Percentiles rank a stretch among this genome's conserved stretches.
Conservation (phyloP, 2,113 vertebrate species). For the Dromaius novaehollandiae region DNA sequence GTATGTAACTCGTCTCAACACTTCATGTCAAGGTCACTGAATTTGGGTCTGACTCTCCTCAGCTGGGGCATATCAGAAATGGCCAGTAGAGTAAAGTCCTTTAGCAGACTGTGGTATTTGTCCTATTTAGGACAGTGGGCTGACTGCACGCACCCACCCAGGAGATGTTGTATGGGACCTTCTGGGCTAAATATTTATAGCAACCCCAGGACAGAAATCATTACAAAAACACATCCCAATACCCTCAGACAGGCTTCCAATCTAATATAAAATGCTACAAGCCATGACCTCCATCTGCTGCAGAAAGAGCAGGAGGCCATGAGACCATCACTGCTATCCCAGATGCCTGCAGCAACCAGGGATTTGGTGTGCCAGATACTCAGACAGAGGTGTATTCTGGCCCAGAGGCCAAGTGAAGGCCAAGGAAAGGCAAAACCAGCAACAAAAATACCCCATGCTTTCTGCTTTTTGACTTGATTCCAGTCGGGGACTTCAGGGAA, state of each 20-base stretch:
- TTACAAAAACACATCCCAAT: not conserved
- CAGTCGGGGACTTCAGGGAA: not conserved
- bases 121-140: accelerated
- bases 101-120: not conserved
- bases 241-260: too few relatives aligned
- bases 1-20: not conserved
- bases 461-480: not conserved
- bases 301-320: not conserved
- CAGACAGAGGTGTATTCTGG: not conserved
- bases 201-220: not conserved
- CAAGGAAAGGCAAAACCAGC: not conserved
- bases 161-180: not conserved
- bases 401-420: not conserved
- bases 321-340: not conserved
- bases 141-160: not conserved
- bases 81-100: not conserved
- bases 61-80: not conserved
- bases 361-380: too few relatives aligned
- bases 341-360: not conserved
- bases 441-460: not conserved
- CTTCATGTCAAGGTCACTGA: not conserved
- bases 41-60: not conserved
- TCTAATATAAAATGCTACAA: not conserved
- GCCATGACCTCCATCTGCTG: not conserved
- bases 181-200: not conserved